Percentiles rank a stretch among this genome's conserved stretches.
phyloP scores from a whole-genome alignment of 2,113 vertebrate species.

The Trochalopteron elliotii region DNA sequence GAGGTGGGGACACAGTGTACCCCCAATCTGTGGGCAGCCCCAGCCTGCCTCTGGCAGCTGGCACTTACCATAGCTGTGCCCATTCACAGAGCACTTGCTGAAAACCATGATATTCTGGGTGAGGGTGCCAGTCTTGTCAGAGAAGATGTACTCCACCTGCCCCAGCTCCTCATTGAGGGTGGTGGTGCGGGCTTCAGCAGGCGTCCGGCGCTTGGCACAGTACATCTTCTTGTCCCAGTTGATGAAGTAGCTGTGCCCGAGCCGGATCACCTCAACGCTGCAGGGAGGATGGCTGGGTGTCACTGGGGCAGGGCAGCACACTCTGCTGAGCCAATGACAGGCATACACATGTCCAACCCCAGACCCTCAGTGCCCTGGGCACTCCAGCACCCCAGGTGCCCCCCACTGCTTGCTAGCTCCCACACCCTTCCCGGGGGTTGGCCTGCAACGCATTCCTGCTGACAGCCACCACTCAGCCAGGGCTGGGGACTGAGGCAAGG shows the following conservation, averaged over 20 bases:
- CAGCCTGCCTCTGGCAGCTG: rapidly evolving
- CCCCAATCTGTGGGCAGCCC: not conserved
- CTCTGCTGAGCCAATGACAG: not conserved
- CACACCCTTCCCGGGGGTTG: not conserved
- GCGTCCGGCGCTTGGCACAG: constrained; percentile 79
- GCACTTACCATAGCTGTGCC: constrained; percentile 81
- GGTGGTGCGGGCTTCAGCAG: constrained; percentile 89
- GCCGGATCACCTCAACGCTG: constrained; percentile 93
- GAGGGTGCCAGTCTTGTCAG: constrained; percentile 92
- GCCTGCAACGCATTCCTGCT: not conserved
- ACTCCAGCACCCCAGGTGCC: not conserved
- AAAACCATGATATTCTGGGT: constrained; percentile 97
- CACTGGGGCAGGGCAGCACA: not conserved
- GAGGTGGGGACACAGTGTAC: not conserved
- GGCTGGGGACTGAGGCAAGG: not conserved
- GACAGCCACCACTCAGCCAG: not conserved
- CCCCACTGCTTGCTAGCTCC: not conserved
- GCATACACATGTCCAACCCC: not conserved
- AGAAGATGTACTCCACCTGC: constrained; percentile 96
- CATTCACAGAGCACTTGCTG: constrained; percentile 90
- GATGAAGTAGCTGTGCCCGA: constrained; percentile 96
- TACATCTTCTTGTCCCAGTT: constrained; percentile 97
- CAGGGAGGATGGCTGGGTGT: not conserved
- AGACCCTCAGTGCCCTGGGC: not conserved
- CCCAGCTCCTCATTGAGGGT: constrained; percentile 92